These are phyloP conservation scores for Bimastos eiseni DNA, from an alignment of 2,888 invertebrate species.

Conservation along the genomic window DNA sequence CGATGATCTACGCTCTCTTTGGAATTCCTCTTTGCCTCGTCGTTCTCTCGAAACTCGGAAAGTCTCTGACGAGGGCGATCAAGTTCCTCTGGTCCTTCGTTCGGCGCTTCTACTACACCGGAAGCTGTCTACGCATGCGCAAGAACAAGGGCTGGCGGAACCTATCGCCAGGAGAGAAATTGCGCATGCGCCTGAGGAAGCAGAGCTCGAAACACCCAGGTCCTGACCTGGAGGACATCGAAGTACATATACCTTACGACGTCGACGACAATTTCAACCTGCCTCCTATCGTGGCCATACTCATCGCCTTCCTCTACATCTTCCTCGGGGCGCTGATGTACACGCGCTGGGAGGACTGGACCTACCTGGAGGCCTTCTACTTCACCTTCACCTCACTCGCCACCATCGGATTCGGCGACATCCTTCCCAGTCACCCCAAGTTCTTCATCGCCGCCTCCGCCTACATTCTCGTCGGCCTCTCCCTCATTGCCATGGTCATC, in stretches of 20 bases:
- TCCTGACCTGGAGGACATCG: conserved; percentile 24
- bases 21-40: conserved; percentile 95
- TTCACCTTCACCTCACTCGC: conserved; percentile 96
- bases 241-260: conserved; percentile 23
- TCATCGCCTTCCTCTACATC: conserved; percentile 82
- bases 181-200: neutral
- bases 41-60: conserved; percentile 90
- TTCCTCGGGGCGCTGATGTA: conserved; percentile 81
- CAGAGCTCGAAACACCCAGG: neutral
- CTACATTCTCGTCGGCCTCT: conserved; percentile 89
- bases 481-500: conserved; percentile 94
- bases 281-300: conserved; percentile 84
- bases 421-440: conserved; percentile 82
- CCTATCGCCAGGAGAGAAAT: neutral
- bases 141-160: conserved; percentile 23
- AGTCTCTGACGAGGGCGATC: conserved; percentile 84
- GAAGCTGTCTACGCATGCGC: conserved; percentile 74
- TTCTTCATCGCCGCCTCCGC: conserved; percentile 88
- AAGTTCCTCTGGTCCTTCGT: conserved; percentile 77
- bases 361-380: conserved; percentile 90
- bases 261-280: conserved; percentile 80
- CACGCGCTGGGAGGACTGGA: conserved; percentile 72
- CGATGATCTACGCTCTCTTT: conserved; percentile 89
- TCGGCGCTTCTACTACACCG: conserved; percentile 71
- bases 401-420: conserved; percentile 94